These are phyloP conservation scores for Corydoras sp. DNA, from an alignment of 2,113 vertebrate species.

Conservation along the genomic window DNA sequence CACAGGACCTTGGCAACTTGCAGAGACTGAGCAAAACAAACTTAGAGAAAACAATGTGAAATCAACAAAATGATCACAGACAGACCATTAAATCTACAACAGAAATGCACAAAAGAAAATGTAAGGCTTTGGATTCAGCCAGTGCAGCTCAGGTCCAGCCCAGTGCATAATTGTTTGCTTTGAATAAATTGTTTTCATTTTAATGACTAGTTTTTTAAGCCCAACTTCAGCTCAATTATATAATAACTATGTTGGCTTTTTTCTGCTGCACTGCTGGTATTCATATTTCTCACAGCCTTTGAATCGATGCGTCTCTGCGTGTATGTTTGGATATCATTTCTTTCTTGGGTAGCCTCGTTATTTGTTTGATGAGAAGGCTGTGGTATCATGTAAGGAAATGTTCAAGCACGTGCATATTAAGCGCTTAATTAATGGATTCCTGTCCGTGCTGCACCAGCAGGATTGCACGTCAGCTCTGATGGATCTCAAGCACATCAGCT, in stretches of 20 bases:
- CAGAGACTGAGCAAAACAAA: too few relatives aligned
- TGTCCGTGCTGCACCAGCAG: slow-evolving; percentile 31
- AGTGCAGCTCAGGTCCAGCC: too few relatives aligned
- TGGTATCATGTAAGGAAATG: slow-evolving; percentile 24
- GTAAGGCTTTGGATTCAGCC: too few relatives aligned
- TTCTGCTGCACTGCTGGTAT: slow-evolving; percentile 10
- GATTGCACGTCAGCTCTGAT: slow-evolving; percentile 58
- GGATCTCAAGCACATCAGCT: slow-evolving; percentile 60
- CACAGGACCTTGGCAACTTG: too few relatives aligned
- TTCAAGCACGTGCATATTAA: slow-evolving; percentile 39
- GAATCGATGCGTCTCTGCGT: slow-evolving; percentile 2
- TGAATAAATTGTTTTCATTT: too few relatives aligned
- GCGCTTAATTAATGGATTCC: slow-evolving; percentile 57
- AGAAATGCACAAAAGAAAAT: too few relatives aligned
- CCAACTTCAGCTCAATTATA: too few relatives aligned
- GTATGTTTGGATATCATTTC: slow-evolving; percentile 8
- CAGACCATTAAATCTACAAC: too few relatives aligned
- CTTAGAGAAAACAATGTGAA: too few relatives aligned
- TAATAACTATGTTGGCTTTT: slow-evolving; percentile 24
- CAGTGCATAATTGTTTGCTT: too few relatives aligned
- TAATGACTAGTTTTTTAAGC: too few relatives aligned
- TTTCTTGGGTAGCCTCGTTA: neutral
- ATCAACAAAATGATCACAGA: too few relatives aligned
- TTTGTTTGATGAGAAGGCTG: slow-evolving; percentile 12
- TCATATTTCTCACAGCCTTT: slow-evolving; percentile 7